phyloP scores from a whole-genome alignment of 2,113 vertebrate genomes.

The Hemichromis elongatus region DNA sequence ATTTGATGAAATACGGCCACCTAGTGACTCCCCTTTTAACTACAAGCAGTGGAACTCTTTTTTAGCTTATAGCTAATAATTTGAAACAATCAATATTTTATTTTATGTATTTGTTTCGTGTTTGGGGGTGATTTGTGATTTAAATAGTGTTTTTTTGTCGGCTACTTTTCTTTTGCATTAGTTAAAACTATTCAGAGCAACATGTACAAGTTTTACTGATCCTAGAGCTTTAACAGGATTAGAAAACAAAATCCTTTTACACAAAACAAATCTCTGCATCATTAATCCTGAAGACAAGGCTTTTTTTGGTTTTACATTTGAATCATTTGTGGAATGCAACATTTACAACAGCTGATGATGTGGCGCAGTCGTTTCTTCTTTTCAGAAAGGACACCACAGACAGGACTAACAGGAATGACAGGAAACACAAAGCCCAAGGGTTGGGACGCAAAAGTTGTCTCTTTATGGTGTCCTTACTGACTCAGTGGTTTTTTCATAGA shows the following conservation, averaged over 20 bases:
- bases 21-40: conserved; percentile 27
- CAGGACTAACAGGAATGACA: not conserved
- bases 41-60: not conserved
- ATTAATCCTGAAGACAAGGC: not conserved
- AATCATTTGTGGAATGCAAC: not conserved
- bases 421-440: not conserved
- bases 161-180: not conserved
- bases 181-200: not conserved
- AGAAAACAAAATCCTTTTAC: not conserved
- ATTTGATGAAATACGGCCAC: conserved; percentile 23
- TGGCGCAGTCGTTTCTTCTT: conserved; percentile 10
- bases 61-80: not conserved
- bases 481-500: not conserved
- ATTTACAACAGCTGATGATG: conserved; percentile 6
- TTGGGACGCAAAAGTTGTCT: not conserved
- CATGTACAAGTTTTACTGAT: not conserved
- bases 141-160: not conserved
- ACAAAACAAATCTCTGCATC: not conserved
- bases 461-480: not conserved
- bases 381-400: conserved; percentile 3
- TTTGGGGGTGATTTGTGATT: not conserved
- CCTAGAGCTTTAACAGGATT: not conserved
- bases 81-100: not conserved
- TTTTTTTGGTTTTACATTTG: not conserved
- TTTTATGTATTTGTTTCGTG: not conserved